Evolutionary conservation across 2,888 invertebrate species (phyloP), one percentile per base, ranked within the genome.

Genomic region (Lithophane socia): DNA sequence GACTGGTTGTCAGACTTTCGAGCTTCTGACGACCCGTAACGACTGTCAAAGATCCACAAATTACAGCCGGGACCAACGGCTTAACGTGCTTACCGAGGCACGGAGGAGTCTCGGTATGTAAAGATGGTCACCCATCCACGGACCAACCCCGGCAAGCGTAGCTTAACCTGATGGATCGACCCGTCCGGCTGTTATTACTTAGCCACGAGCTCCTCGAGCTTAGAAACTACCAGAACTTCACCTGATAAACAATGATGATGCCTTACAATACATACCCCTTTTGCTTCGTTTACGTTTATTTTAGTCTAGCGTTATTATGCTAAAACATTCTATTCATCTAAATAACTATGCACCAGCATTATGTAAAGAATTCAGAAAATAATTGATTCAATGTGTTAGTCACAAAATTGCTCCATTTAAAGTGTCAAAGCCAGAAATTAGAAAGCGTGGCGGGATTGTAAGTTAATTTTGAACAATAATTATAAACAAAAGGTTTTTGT

Each of bases 401-500:
- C 52, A 47, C 44, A 37, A 47, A 52, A 37, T 44, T 49, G 29
- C 42, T 63, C 42, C 42, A 80, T 42, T n/a, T 12, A 49, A 24
- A 37, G 9, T 61, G 61, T 37, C 37, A 61, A 77, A 67, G 0
- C 1, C 58, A 60, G n/a, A 70, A 79, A 74, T 73, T 74, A 82
- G 85, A 80, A 73, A 82, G 67, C 81, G 49, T 42, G 37, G 21
- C 70, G 8, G 9, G 21, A 44, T 67, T 70, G 70, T 61, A 21
- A 49, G n/a, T 66, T n/a, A 12, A 18, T 54, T 47, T 71, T n/a
- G n/a, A 37, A 58, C 16, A 29, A 58, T 49, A 16, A n/a, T 58
- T 65, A 16, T 67, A 68, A 64, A 84, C 80, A 84, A 80, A 79
- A 74, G 74, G 42, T 10, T 65, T 47, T n/a, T 29, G n/a, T 63